Evolutionary conservation across 1,140 invertebrate genomes (phyloP).

Genomic region (Lucilia cuprina): DNA sequence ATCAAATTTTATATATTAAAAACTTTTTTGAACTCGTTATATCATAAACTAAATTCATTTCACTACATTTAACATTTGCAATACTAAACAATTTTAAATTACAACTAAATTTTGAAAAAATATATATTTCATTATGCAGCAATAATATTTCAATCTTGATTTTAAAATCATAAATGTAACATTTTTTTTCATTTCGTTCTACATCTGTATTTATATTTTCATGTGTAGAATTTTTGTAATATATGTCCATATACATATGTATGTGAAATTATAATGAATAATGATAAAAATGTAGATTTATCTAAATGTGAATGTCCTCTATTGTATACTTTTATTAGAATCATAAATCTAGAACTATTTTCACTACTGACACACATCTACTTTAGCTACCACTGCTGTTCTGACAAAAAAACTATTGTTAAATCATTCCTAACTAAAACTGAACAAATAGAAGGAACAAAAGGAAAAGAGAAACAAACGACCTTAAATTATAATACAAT

Average conservation of each 20-base stretch:
- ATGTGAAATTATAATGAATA: not conserved
- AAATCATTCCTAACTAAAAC: not conserved
- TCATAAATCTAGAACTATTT: slow-evolving; percentile 25
- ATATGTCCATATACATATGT: too few species aligned
- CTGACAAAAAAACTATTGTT: not conserved
- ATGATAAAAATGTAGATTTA: not conserved
- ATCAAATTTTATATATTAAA: too few species aligned
- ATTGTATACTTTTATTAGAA: slow-evolving; percentile 23
- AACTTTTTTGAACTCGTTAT: too few species aligned
- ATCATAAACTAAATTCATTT: too few species aligned
- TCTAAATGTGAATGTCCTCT: not conserved
- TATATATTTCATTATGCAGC: not conserved
- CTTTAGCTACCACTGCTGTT: not conserved
- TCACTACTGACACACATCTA: not conserved
- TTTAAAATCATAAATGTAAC: not conserved
- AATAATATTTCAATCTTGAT: not conserved
- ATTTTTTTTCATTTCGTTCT: not conserved
- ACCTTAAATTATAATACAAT: slow-evolving; percentile 33
- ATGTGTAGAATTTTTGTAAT: not conserved
- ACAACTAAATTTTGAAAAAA: not conserved
- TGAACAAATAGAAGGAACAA: not conserved
- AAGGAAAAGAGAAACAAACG: slow-evolving; percentile 15
- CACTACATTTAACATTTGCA: not conserved
- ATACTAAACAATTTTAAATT: not conserved
- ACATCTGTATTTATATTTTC: not conserved